phyloP scores from a whole-genome alignment of 2,113 vertebrate genomes.

The Zosterops hypoxanthus region DNA sequence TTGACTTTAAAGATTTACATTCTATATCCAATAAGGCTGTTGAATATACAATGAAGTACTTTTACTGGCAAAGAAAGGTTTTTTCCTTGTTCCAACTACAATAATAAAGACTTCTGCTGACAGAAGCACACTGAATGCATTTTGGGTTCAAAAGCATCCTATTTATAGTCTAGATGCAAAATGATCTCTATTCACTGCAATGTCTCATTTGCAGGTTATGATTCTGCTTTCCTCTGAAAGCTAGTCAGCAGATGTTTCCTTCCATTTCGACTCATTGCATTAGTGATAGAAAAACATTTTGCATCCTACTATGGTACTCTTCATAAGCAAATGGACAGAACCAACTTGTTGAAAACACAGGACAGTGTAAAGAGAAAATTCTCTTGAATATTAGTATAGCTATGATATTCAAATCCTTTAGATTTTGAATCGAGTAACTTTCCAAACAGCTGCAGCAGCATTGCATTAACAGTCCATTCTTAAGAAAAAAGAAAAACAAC shows the following conservation, averaged over 20 bases:
- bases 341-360: background rate
- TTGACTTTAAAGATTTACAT: conserved; percentile 20
- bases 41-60: conserved; percentile 41
- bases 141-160: conserved; percentile 59
- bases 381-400: background rate
- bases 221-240: conserved; percentile 41
- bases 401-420: background rate
- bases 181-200: conserved; percentile 46
- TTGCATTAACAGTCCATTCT: background rate
- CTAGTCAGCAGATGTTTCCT: conserved; percentile 22
- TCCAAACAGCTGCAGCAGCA: background rate
- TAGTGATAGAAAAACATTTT: background rate
- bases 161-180: conserved; percentile 60
- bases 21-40: background rate
- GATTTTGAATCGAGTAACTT: background rate
- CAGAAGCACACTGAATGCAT: conserved; percentile 54
- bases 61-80: conserved; percentile 45
- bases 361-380: background rate
- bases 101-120: conserved; percentile 66
- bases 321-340: background rate
- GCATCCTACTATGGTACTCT: background rate
- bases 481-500: background rate
- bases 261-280: background rate
- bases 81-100: conserved; percentile 40
- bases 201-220: conserved; percentile 61